Conservation (phyloP, 2,113 vertebrate genomes). For the Mionectes macconnelli region DNA sequence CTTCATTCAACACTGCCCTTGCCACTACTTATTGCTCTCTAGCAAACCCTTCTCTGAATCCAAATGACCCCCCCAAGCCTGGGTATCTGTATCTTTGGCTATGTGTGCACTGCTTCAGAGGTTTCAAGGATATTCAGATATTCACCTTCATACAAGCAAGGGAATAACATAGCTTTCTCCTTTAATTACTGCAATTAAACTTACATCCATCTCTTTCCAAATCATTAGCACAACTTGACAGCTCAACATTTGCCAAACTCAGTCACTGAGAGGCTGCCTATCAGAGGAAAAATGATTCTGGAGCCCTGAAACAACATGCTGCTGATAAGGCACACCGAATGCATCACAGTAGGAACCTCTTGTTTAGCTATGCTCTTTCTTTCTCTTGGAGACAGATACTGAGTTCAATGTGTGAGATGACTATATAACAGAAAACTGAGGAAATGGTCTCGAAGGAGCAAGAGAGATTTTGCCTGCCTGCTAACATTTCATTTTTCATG, state of each 20-base stretch:
- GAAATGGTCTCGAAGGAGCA: not conserved
- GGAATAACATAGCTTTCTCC: not conserved
- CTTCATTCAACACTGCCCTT: not conserved
- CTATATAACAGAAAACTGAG: not conserved
- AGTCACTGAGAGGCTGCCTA: not conserved
- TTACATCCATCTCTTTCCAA: slow-evolving; percentile 62
- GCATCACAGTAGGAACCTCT: not conserved
- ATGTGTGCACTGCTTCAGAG: not conserved
- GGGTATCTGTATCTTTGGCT: not conserved
- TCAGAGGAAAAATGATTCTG: not conserved
- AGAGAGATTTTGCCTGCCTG: not conserved
- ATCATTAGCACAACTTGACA: slow-evolving; percentile 20
- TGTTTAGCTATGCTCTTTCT: not conserved
- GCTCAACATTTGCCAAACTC: slow-evolving; percentile 27
- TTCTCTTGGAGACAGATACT: not conserved
- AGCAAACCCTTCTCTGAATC: not conserved
- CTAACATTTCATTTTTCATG: not conserved
- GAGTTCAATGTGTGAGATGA: not conserved
- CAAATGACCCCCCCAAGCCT: not conserved
- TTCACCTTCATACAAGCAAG: not conserved
- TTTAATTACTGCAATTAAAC: slow-evolving; percentile 54
- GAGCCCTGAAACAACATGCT: slow-evolving; percentile 7
- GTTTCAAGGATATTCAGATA: not conserved
- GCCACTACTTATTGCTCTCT: not conserved
- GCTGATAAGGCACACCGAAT: not conserved